phyloP scores from a whole-genome alignment of 2,113 vertebrate species.

The Gasterosteus aculeatus region DNA sequence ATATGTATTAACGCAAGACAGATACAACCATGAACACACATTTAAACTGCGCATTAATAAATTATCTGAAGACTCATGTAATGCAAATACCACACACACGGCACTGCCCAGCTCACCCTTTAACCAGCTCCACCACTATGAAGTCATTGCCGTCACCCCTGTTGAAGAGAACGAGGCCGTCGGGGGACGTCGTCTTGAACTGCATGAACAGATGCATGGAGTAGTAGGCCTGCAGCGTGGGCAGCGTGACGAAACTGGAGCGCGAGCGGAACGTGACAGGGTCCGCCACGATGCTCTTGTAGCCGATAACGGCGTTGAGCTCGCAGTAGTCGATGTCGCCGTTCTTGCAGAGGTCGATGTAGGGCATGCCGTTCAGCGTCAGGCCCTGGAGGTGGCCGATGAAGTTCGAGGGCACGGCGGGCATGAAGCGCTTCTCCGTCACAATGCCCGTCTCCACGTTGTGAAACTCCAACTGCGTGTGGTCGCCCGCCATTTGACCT shows the following conservation, averaged over 20 bases:
- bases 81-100: conserved; percentile 6
- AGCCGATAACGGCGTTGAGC: conserved; percentile 97
- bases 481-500: conserved; percentile 99
- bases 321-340: conserved; percentile 99
- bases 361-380: conserved; percentile 97
- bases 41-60: not conserved
- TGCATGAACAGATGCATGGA: conserved; percentile 99
- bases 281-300: conserved; percentile 98
- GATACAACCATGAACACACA: not conserved
- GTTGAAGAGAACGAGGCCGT: conserved; percentile 96
- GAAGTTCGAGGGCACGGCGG: conserved; percentile 97
- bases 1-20: conserved; percentile 6
- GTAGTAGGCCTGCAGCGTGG: conserved; percentile 97
- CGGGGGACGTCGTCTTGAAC: conserved; percentile 98
- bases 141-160: conserved; percentile 98
- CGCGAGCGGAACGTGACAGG: conserved; percentile 98
- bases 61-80: not conserved
- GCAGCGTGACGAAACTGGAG: conserved; percentile 94
- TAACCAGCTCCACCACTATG: conserved; percentile 98
- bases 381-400: conserved; percentile 98
- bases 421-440: conserved; percentile 96
- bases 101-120: conserved; percentile 88
- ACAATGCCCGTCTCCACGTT: conserved; percentile 99
- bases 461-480: conserved; percentile 98
- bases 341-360: conserved; percentile 99